Conservation (phyloP, 2,888 invertebrate species). For the Zonitis immaculata region DNA sequence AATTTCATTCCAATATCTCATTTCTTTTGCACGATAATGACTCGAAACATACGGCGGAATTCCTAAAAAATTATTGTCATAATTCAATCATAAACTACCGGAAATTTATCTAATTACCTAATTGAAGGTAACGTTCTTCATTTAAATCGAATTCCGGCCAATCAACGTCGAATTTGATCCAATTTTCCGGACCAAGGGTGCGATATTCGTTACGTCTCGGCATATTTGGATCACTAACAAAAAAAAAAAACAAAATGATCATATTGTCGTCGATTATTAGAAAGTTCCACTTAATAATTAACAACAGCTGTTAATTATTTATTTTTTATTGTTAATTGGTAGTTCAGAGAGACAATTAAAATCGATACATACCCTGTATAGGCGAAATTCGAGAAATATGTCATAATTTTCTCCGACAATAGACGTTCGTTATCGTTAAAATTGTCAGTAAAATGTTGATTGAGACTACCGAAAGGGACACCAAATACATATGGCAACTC, state of each 20-base stretch:
- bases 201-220: constrained; percentile 62
- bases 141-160: constrained; percentile 80
- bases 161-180: constrained; percentile 62
- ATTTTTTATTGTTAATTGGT: no score
- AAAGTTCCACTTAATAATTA: no score
- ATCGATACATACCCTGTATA: constrained; percentile 70
- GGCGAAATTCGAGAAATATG: constrained; percentile 86
- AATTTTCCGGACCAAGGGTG: constrained; percentile 61
- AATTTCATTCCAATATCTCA: constrained; percentile 80
- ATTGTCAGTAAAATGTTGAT: constrained; percentile 65
- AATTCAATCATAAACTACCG: no score
- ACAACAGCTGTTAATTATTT: no score
- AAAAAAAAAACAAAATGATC: no score
- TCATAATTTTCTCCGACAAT: constrained; percentile 82
- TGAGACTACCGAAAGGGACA: constrained; percentile 65
- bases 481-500: constrained; percentile 86
- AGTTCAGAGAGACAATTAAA: no score
- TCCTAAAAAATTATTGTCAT: no score
- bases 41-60: constrained; percentile 69
- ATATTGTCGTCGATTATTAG: no score
- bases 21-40: constrained; percentile 72
- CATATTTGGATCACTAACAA: constrained; percentile 78
- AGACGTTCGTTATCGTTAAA: constrained; percentile 74
- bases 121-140: constrained; percentile 71
- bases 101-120: constrained; percentile 58